Evolutionary conservation across 2,113 vertebrate genomes (phyloP).

Genomic region (Gasterosteus aculeatus): DNA sequence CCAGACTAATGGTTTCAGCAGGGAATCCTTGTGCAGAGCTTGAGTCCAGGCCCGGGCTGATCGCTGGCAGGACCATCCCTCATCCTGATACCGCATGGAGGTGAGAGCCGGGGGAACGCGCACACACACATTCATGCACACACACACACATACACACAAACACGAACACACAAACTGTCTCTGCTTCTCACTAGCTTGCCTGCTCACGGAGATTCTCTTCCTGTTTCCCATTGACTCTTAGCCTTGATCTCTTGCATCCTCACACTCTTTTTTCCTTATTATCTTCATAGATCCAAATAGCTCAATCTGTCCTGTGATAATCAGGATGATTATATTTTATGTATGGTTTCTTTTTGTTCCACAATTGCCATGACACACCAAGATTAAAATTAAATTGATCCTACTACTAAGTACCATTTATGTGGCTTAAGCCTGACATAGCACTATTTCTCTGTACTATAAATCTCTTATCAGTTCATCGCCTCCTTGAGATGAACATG

Average conservation of each 20-base stretch:
- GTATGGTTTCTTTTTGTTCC: not conserved
- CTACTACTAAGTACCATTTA: not conserved
- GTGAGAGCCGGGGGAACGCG: slow-evolving; percentile 71
- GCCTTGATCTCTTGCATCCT: slow-evolving; percentile 21
- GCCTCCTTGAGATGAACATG: not conserved
- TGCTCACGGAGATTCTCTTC: slow-evolving; percentile 47
- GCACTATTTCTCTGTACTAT: not conserved
- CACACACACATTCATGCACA: slow-evolving; percentile 35
- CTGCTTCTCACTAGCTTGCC: slow-evolving; percentile 38
- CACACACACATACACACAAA: slow-evolving; percentile 22
- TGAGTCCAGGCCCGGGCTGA: slow-evolving; percentile 72
- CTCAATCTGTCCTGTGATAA: slow-evolving; percentile 1
- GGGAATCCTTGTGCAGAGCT: slow-evolving; percentile 76
- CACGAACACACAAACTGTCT: slow-evolving; percentile 20
- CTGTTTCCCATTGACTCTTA: slow-evolving; percentile 49
- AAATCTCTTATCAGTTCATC: not conserved
- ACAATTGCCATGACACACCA: not conserved
- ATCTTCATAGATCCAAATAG: slow-evolving; percentile 13
- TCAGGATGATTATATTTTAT: not conserved
- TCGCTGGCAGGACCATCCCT: slow-evolving; percentile 79
- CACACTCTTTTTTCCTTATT: slow-evolving; percentile 4
- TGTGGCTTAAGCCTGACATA: not conserved
- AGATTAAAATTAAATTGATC: not conserved
- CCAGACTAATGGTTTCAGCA: slow-evolving; percentile 79
- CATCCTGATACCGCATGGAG: slow-evolving; percentile 76